Base-by-base conservation (phyloP, 2,797 vertebrate species). In the Petrocephalus schoutedeni region DNA sequence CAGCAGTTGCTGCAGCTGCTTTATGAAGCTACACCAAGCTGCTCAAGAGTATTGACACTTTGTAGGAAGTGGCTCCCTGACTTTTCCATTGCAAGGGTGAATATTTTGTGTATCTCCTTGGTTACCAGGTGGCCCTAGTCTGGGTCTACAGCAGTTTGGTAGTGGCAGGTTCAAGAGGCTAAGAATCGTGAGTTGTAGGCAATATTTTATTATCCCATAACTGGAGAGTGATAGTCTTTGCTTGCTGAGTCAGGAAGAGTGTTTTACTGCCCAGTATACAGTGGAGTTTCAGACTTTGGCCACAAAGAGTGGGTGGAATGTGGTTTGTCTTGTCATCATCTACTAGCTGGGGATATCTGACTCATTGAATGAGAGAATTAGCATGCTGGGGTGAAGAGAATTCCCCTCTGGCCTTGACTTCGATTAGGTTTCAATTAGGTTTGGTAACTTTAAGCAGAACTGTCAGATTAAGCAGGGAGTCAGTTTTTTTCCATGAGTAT, bases 341-440 rank as follows among this genome's bases (percentile, higher is more conserved):
- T 80, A n/a, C 41, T 19, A 21, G 41, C 74, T 10, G 74, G 74
- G 74, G 19, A 53, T 54, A 36, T 85, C 49, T 85, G 83, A 80
- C 41, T 80, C 67, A 49, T 28, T 45, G 74, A n/a, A 49, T 49
- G 74, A 80, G 74, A 45, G 41, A 80, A 80, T 80, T 80, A 80
- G 74, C 74, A 41, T n/a, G 74, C 74, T 49, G 19, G 74, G 74
- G 45, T 49, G 41, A 41, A 74, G 67, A 49, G 74, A 49, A n/a
- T 80, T n/a, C 41, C 41, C 74, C 49, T 80, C 74, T 45, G 74
- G 74, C 74, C 74, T 80, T 80, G 19, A 80, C 14, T 80, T 80
- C 71, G 8, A 28, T 28, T 45, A 45, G 41, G 36, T 80, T 16
- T 80, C 28, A 28, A 80, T 80, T 49, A 1, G 41, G 41, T 80